Evolutionary conservation across 2,888 invertebrate genomes (phyloP).

Genomic region (Dryomyza anilis): DNA sequence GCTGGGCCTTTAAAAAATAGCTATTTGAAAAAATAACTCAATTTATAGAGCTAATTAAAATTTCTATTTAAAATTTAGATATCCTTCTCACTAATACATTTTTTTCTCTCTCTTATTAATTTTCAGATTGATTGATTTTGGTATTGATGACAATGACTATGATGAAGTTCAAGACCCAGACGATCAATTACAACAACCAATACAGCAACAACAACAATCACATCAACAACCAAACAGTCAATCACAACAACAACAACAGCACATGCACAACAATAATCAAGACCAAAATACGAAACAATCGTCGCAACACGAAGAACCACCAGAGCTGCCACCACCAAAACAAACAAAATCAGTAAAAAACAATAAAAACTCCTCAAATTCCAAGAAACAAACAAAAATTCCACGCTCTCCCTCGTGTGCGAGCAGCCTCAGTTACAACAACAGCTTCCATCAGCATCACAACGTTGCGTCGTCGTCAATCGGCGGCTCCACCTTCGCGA

Average conservation of each 20-base stretch:
- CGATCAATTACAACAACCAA: slow-evolving; percentile 48
- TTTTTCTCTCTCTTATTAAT: no score
- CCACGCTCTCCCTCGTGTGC: slow-evolving; percentile 54
- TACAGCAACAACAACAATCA: slow-evolving; percentile 39
- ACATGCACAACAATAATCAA: slow-evolving; percentile 19
- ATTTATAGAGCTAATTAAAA: neutral
- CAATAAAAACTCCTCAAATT: slow-evolving; percentile 41
- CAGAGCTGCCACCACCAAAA: slow-evolving; percentile 54
- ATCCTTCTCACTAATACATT: neutral
- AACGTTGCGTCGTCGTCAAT: no score
- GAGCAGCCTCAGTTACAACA: slow-evolving; percentile 41
- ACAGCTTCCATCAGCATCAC: slow-evolving; percentile 27
- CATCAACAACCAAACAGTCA: slow-evolving; percentile 29
- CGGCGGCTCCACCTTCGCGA: no score
- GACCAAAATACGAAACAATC: slow-evolving; percentile 14
- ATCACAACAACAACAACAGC: slow-evolving; percentile 35
- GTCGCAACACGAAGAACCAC: slow-evolving; percentile 34
- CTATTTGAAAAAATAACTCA: neutral
- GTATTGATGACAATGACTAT: slow-evolving; percentile 56
- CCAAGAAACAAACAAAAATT: slow-evolving; percentile 52
- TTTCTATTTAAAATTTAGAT: neutral
- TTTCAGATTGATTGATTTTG: slow-evolving; percentile 58
- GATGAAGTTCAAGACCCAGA: slow-evolving; percentile 56
- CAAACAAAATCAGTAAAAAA: slow-evolving; percentile 51
- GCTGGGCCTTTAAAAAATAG: neutral